Conservation (phyloP, 1,140 invertebrate species). For the Apocrypta bakeri region DNA sequence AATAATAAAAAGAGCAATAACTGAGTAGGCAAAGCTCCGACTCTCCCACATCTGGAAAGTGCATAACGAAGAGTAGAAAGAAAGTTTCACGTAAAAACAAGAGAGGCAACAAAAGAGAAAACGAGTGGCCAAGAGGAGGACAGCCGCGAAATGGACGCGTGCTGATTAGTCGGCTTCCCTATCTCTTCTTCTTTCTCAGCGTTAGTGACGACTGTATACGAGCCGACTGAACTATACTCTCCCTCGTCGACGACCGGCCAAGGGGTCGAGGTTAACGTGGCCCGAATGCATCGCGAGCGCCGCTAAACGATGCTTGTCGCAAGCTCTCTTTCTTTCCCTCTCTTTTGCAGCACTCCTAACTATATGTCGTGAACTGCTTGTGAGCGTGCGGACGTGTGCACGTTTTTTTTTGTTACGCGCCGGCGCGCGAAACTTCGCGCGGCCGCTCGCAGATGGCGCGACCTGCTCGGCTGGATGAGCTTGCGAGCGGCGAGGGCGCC, state of each 20-base stretch:
- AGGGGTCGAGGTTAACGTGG: conserved; percentile 32
- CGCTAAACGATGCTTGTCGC: background rate
- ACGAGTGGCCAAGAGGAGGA: background rate
- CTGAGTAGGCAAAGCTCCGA: background rate
- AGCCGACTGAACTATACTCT: background rate
- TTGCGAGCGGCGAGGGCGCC: background rate
- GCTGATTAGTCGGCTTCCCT: conserved; percentile 37
- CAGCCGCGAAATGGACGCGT: conserved; percentile 29
- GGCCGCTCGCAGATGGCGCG: background rate
- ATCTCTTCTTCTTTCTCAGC: background rate
- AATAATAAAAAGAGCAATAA: conserved; percentile 35
- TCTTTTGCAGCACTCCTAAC: background rate
- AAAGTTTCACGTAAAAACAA: background rate
- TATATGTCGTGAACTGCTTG: background rate
- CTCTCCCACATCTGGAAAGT: background rate
- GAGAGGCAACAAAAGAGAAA: background rate
- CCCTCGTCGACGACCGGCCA: background rate
- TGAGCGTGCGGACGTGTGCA: too few relatives aligned
- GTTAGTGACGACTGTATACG: background rate
- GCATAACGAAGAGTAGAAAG: background rate
- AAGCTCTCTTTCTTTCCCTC: background rate
- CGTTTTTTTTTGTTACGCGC: background rate
- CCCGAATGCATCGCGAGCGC: conserved; percentile 22
- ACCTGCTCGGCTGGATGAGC: background rate
- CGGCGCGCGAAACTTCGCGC: background rate